phyloP scores from a whole-genome alignment of 2,888 invertebrate species.

The Epinotia brunnichana region DNA sequence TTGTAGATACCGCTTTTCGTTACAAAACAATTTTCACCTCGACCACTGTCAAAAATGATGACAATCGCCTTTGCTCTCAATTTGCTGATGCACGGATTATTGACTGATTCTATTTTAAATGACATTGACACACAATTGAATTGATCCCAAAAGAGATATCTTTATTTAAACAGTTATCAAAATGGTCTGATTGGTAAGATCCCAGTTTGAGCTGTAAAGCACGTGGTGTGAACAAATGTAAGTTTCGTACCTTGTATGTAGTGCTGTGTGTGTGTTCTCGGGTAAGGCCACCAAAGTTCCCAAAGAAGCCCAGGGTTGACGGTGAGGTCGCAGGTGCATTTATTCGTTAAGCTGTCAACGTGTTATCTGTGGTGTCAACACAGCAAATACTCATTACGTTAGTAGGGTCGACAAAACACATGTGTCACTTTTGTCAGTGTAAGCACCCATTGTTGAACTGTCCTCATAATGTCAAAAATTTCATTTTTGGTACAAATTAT shows the following conservation, averaged over 20 bases:
- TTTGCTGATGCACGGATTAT: conserved; percentile 23
- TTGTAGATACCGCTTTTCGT: conserved; percentile 40
- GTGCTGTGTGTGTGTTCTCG: neutral
- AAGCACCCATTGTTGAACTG: neutral
- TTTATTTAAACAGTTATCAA: neutral
- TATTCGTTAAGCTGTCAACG: no score
- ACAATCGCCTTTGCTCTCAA: conserved; percentile 6
- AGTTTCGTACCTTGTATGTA: no score
- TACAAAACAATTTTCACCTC: conserved; percentile 39
- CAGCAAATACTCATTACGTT: no score
- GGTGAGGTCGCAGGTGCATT: no score
- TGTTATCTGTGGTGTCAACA: no score
- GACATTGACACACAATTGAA: conserved; percentile 9
- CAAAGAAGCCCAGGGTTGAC: no score
- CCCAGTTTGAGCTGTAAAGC: neutral
- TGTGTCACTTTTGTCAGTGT: no score
- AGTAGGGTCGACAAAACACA: no score
- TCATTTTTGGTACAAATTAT: no score
- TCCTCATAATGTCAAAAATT: neutral
- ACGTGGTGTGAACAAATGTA: neutral
- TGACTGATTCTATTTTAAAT: conserved; percentile 22
- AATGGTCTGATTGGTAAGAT: neutral
- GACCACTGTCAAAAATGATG: conserved; percentile 13
- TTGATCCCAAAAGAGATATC: neutral
- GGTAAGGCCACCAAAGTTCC: no score